Percentiles rank a stretch among this genome's conserved stretches.
These are phyloP conservation scores for Lochmaea capreae DNA, from an alignment of 2,888 invertebrate species.

Conservation along the genomic window DNA sequence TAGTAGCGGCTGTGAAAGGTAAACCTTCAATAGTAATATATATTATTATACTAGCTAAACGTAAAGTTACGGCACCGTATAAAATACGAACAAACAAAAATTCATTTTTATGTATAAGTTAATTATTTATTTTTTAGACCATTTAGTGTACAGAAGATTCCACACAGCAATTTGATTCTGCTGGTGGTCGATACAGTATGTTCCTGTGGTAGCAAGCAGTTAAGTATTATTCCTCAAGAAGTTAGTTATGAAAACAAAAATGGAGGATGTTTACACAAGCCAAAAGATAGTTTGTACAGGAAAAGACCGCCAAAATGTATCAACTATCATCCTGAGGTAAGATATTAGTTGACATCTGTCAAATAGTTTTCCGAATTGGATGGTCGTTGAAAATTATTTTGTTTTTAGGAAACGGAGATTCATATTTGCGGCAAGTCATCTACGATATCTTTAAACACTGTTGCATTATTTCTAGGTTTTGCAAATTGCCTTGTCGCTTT, in stretches of 20 bases:
- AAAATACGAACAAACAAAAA: too few relatives aligned
- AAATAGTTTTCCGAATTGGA: neutral
- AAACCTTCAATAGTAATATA: slow-evolving; percentile 23
- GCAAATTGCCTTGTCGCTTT: slow-evolving; percentile 54
- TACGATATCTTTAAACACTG: slow-evolving; percentile 47
- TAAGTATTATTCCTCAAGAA: slow-evolving; percentile 83
- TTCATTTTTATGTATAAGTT: too few relatives aligned
- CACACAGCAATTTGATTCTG: slow-evolving; percentile 88
- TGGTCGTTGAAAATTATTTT: slow-evolving; percentile 14
- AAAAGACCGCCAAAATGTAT: slow-evolving; percentile 84
- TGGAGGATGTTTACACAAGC: slow-evolving; percentile 71
- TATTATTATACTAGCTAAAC: too few relatives aligned
- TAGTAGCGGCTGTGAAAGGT: slow-evolving; percentile 89
- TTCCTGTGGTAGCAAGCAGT: slow-evolving; percentile 88
- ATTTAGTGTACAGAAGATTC: slow-evolving; percentile 92
- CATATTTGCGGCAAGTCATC: slow-evolving; percentile 71
- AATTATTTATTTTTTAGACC: slow-evolving; percentile 69
- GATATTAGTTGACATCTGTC: slow-evolving; percentile 36
- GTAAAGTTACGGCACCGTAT: too few relatives aligned
- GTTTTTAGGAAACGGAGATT: slow-evolving; percentile 74
- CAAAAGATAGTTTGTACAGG: slow-evolving; percentile 76
- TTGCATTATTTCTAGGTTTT: slow-evolving; percentile 52
- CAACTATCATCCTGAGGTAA: slow-evolving; percentile 89
- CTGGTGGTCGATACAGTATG: slow-evolving; percentile 90
- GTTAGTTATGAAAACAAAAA: slow-evolving; percentile 69